Conservation (phyloP, 2,797 vertebrate species). For the Discoglossus pictus region DNA sequence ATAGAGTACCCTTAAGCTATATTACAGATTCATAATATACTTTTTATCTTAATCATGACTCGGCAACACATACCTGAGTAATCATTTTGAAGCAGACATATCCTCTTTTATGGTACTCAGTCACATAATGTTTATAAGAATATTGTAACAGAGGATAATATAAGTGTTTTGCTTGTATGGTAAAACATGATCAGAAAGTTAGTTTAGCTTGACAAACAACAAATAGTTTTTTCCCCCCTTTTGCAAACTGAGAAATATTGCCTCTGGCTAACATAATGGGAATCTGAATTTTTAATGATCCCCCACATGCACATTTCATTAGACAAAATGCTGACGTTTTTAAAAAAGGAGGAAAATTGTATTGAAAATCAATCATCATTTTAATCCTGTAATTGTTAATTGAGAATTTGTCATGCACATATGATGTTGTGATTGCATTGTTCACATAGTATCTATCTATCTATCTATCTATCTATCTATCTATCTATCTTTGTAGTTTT, state of each 20-base stretch:
- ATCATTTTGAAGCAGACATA: no score
- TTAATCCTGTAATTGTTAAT: neutral
- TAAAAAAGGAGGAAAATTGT: slow-evolving; percentile 56
- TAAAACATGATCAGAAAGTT: neutral
- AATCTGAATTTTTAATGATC: slow-evolving; percentile 69
- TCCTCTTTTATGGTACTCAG: no score
- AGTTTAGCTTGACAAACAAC: slow-evolving; percentile 59
- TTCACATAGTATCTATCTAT: no score
- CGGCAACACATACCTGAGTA: no score
- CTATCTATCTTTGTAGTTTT: no score
- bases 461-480: no score
- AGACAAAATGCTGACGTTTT: slow-evolving; percentile 63
- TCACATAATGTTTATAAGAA: no score
- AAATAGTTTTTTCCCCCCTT: slow-evolving; percentile 71
- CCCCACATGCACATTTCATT: slow-evolving; percentile 61
- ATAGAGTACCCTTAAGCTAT: no score
- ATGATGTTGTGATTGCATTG: no score
- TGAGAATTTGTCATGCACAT: neutral
- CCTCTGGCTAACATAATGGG: slow-evolving; percentile 67
- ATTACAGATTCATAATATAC: no score
- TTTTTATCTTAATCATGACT: no score
- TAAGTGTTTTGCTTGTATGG: neutral
- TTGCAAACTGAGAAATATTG: slow-evolving; percentile 73
- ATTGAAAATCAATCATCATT: slow-evolving; percentile 51
- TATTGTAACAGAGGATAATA: neutral